These are phyloP conservation scores for Microplitis deprimator DNA, from an alignment of 2,888 invertebrate genomes.

Conservation along the genomic window DNA sequence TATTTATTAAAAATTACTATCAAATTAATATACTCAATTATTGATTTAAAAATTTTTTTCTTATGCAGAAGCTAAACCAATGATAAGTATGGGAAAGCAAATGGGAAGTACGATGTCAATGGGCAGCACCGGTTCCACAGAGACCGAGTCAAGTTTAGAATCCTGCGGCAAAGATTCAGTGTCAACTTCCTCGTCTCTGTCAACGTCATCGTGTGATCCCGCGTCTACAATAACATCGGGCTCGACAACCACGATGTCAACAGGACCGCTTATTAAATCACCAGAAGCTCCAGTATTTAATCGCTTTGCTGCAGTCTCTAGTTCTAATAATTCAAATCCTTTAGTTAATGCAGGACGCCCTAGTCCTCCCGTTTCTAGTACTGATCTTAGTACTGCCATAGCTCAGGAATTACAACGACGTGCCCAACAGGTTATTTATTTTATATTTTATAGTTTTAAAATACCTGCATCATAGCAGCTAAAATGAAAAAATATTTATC, in stretches of 20 bases:
- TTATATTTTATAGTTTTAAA: neutral
- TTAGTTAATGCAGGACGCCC: constrained; percentile 48
- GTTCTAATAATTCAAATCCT: constrained; percentile 15
- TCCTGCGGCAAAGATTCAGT: constrained; percentile 68
- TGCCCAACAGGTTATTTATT: constrained; percentile 74
- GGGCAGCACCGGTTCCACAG: constrained; percentile 70
- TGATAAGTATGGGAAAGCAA: constrained; percentile 69
- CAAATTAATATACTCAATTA: neutral
- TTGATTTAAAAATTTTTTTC: too few relatives aligned
- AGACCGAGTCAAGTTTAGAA: constrained; percentile 68
- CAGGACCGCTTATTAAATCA: constrained; percentile 64
- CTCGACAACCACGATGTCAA: constrained; percentile 57
- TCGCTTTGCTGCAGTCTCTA: constrained; percentile 42
- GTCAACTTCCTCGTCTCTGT: constrained; percentile 66
- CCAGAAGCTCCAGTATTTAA: constrained; percentile 41
- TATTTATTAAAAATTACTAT: neutral
- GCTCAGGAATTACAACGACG: constrained; percentile 80
- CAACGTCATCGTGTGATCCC: constrained; percentile 68
- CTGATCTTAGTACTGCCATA: constrained; percentile 80
- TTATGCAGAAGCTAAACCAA: constrained; percentile 63
- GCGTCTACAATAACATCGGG: constrained; percentile 56
- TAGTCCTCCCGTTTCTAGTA: constrained; percentile 60
- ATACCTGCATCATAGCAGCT: neutral
- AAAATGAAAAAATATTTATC: neutral
- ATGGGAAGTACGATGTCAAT: constrained; percentile 70